Base-by-base conservation (phyloP, 2,888 invertebrate species). In the Caenorhabditis afra region DNA sequence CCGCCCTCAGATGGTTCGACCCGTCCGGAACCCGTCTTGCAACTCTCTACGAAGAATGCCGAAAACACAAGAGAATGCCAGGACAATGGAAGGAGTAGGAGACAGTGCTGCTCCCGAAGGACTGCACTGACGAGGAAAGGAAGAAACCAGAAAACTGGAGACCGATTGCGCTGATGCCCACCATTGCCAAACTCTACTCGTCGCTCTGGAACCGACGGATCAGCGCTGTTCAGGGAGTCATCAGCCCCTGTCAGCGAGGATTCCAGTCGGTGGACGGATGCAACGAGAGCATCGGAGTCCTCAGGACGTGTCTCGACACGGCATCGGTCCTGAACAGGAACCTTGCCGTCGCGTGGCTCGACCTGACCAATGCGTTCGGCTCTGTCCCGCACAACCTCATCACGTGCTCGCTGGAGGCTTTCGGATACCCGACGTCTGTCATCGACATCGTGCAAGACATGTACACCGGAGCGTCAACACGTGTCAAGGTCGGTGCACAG, bases 361-460 rank as follows among this genome's bases (percentile, higher is more conserved):
- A 91, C 67, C 76, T 91, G 4, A 75, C 89, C 10, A 91, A 91
- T 41, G 91, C 91, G 0, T 91, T 91, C 75, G 89, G 88, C 0
- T 90, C 90, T 4, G 80, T 91, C 2, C 90, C 91, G 14, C 91
- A 91, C 73, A 8, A 44, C 1, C 58, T 58, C 16, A 58, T 58
- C 22, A 3, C 3, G 12, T 3, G 10, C 1, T 20, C 58, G 0
- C 58, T 58, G 39, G 10, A 20, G 10, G 0, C 11, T 1, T 44
- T 44, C 16, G 58, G 58, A 2, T 58, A 41, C 29, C 58, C 58
- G 8, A 8, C 1, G 16, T 1, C 0, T 1, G 7, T 58, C 12
- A 23, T 58, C 4, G 44, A 12, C 39, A 22, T 58, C 41, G 18
- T 58, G 3, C 1, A 5, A 3, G 44, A 58, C 58, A 11, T 57